A percentile compares a stretch with the other conserved stretches of the same genome.
These are phyloP conservation scores for Cephus sareptanus DNA, from an alignment of 2,888 invertebrate genomes.

Conservation along the genomic window DNA sequence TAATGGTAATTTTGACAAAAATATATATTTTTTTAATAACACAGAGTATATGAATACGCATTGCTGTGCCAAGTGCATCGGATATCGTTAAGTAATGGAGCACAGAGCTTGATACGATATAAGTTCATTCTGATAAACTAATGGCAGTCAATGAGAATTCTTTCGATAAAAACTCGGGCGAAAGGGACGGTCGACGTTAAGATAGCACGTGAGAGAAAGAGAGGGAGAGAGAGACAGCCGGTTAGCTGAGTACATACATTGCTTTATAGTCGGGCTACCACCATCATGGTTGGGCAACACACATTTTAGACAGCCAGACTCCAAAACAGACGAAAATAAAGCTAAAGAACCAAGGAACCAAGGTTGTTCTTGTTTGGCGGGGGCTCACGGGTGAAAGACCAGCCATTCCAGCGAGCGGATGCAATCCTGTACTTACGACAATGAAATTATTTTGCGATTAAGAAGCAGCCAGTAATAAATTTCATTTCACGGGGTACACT, in stretches of 20 bases:
- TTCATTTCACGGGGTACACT: neutral
- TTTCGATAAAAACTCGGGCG: neutral
- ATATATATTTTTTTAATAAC: neutral
- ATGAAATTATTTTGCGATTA: conserved; percentile 16
- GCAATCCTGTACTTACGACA: neutral
- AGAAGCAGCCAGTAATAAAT: neutral
- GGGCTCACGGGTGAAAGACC: conserved; percentile 20
- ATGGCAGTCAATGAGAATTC: conserved; percentile 5
- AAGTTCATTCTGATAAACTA: neutral
- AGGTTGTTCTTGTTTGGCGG: conserved; percentile 25
- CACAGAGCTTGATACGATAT: neutral
- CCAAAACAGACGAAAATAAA: conserved; percentile 24
- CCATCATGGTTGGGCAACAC: neutral
- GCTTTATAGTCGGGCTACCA: neutral
- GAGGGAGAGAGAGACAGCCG: neutral
- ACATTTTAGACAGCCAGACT: conserved; percentile 18
- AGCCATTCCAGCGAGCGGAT: conserved; percentile 11
- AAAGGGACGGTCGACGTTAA: neutral
- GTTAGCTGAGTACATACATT: neutral
- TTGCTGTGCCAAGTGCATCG: neutral
- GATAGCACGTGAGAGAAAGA: neutral
- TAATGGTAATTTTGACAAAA: neutral
- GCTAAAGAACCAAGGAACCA: conserved; percentile 18
- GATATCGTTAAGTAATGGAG: neutral
- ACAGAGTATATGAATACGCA: neutral